Evolutionary conservation across 2,113 vertebrate species (phyloP), one percentile per base, ranked within the genome.

Genomic region (Talpa occidentalis): DNA sequence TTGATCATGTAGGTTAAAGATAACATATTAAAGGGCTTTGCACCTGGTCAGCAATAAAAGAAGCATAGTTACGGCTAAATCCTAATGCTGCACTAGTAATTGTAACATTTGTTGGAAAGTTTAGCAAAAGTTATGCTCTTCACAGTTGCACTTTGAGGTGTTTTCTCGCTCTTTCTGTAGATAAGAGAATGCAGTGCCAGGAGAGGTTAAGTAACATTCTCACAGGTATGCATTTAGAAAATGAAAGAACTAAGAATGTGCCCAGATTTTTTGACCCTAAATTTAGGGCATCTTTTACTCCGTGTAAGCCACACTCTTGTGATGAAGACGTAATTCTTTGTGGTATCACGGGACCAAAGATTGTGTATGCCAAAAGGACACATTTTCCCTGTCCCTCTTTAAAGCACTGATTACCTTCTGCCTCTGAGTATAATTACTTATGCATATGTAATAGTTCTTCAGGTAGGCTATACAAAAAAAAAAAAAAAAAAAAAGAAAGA

Each of bases 291-390:
- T 24, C 30, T 74, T 82, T 74, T 52, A n/a, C 26, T 40, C 40
- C 15, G 15, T 40, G 42, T 21, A 24, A 30, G 44, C 4, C 24
- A 0, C 40, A 8, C 21, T 42, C 24, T 88, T 7, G 3, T 24
- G 47, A 62, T 86, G 74, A 74, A 96, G 86, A 66, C 26, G 9
- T 79, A 79, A 83, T 72, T 88, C 86, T 78, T 52, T 91, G 66
- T 35, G 35, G 47, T 90, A 56, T 80, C 56, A 5, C 42, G 84
- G 77, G 35, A 62, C 44, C 49, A 10, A 90, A 90, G 86, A 24
- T 22, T 66, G 37, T 85, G 60, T 84, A 67, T 26, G 49, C 37
- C 26, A 37, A 54, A 89, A 73, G 62, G 7, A 70, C 32, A 77
- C 28, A 59, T 59, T 78, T 89, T 4, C 3, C 37, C 42, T 76